Percentiles rank a stretch among this genome's conserved stretches.
Conservation (phyloP, 1,140 invertebrate genomes). For the Drosophila fuyamai region DNA sequence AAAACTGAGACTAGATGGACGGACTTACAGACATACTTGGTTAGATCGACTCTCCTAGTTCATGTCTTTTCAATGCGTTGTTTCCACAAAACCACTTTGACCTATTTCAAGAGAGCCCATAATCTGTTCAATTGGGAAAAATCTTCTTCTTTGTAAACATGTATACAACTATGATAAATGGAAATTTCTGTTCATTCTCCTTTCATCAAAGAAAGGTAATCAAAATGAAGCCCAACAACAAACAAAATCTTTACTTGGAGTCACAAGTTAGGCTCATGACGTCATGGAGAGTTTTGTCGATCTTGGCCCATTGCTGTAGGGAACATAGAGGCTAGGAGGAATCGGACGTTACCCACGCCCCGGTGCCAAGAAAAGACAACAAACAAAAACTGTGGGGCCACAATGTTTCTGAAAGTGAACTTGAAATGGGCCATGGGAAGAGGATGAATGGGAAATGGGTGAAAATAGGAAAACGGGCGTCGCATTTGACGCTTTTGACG, state of each 20-base stretch:
- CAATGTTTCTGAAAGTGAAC: conserved; percentile 36
- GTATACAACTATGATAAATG: conserved; percentile 64
- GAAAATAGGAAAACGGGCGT: conserved; percentile 50
- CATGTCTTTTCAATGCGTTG: too few relatives aligned
- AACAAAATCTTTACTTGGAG: conserved; percentile 43
- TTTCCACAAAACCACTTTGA: conserved; percentile 20
- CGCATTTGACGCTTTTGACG: conserved; percentile 32
- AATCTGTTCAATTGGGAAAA: conserved; percentile 25
- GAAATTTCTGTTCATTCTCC: conserved; percentile 40
- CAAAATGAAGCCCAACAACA: conserved; percentile 3
- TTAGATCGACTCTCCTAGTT: too few relatives aligned
- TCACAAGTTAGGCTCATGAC: conserved; percentile 58
- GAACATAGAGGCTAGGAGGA: not conserved
- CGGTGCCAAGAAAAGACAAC: conserved; percentile 48
- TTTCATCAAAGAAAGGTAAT: conserved; percentile 8
- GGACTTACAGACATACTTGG: too few relatives aligned
- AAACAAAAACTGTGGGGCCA: conserved; percentile 6
- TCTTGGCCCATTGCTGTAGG: conserved; percentile 41
- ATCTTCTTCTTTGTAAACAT: conserved; percentile 46
- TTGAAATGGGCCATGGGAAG: conserved; percentile 42
- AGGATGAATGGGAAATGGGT: conserved; percentile 21
- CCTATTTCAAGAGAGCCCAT: conserved; percentile 9
- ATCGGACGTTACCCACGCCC: conserved; percentile 47
- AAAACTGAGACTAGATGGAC: too few relatives aligned
- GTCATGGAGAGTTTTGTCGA: conserved; percentile 59